Base-by-base conservation (phyloP, 2,888 invertebrate genomes). In the Anthrax anthrax region DNA sequence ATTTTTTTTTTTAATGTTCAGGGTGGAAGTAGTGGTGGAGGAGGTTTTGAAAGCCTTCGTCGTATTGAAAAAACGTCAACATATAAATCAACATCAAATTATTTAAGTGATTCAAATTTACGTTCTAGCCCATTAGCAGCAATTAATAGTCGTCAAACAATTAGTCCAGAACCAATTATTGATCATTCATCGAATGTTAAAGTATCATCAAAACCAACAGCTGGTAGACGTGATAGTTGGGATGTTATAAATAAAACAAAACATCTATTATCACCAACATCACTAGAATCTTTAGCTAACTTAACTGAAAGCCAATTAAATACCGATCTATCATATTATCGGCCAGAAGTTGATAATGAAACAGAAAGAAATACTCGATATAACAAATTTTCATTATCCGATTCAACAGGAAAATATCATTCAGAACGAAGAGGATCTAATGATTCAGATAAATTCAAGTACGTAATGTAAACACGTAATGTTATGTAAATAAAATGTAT, bases 191-290 rank as follows among this genome's bases (percentile, higher is more conserved):
- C 75, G 5, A 74, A 75, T 53, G 68, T 76, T 43, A 68, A 73
- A 59, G 78, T 81, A 4, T 79, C 79, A 1, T 73, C 77, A 2
- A 72, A 74, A 49, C 73, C 75, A 27, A 70, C 73, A 1, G 63
- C 72, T 4, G 70, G 74, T 0, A 72, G 84, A 48, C 74, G 80
- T 43, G 86, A 87, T 58, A 84, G 85, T 19, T 87, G 87, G 86
- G 87, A 88, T 58, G 78, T 81, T 8, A 77, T 87, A 47, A 81
- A 84, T 47, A 86, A 85, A 65, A 86, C 86, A 2, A 78, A 82
- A 59, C 80, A 84, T 51, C 74, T 84, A 64, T 70, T 84, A 41
- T 81, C 80, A 52, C 74, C 78, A 55, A 74, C 76, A 54, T 83
- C 82, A 55, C 69, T 84, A 46, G 83, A 84, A 59, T 79, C 82